Evolutionary conservation across 2,888 invertebrate species (phyloP).

Genomic region (Epistrophe eligans): DNA sequence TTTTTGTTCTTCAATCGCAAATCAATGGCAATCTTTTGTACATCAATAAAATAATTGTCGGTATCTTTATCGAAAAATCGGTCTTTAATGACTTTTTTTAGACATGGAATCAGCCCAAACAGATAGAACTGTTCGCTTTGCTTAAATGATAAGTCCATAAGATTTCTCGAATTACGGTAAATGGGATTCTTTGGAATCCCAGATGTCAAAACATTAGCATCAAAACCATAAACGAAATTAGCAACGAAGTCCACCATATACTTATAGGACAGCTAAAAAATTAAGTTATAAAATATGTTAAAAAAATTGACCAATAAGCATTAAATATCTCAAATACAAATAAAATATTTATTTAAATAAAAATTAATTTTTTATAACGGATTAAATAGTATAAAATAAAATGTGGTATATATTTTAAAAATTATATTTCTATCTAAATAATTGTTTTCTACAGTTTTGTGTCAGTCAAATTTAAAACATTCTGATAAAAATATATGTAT

Average conservation of each 20-base stretch:
- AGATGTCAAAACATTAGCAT: conserved; percentile 78
- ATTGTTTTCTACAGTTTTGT: no score
- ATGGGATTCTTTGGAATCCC: conserved; percentile 75
- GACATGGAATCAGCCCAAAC: conserved; percentile 77
- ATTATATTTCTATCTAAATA: no score
- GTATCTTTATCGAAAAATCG: conserved; percentile 86
- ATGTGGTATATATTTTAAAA: no score
- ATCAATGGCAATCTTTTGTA: conserved; percentile 79
- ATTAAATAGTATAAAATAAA: no score
- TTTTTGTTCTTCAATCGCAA: conserved; percentile 77
- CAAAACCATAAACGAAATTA: conserved; percentile 81
- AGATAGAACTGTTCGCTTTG: conserved; percentile 78
- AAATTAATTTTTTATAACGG: no score
- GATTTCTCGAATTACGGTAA: conserved; percentile 76
- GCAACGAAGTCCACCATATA: conserved; percentile 79
- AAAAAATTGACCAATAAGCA: no score
- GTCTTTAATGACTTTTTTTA: conserved; percentile 76
- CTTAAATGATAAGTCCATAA: conserved; percentile 77
- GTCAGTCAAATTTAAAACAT: no score
- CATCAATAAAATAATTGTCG: conserved; percentile 83
- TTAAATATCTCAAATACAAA: no score
- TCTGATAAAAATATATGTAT: no score
- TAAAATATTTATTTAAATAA: no score
- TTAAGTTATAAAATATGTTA: no score
- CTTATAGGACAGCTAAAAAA: conserved; percentile 78